Base-by-base conservation (phyloP, 2,797 vertebrate species). In the Phalloptychus januarius region DNA sequence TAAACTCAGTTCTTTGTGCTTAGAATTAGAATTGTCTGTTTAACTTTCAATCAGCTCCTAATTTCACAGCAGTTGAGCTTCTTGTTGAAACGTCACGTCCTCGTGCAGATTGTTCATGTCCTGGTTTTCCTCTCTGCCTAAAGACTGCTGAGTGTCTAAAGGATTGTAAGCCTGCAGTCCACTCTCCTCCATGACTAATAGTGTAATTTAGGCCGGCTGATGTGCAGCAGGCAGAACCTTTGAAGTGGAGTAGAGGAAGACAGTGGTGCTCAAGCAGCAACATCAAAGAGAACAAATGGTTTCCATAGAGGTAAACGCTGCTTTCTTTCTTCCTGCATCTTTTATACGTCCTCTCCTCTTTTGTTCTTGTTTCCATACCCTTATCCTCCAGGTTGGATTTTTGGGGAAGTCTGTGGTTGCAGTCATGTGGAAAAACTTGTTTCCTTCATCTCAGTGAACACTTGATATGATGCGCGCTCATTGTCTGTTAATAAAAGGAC, bases 121-220 rank as follows among this genome's bases (percentile, higher is more conserved):
- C 74, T 72, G 75, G 72, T 80, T 78, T 63, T 48, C 65, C 78
- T 69, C 74, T 56, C 18, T 46, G 45, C 80, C 31, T 77, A 65
- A 75, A 79, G 54, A 75, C 52, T 31, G 46, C 61, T 74, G 65
- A 85, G 77, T 79, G 74, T 76, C 71, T 44, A 71, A 76, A 52
- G 81, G 72, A 78, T 63, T 69, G 83, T 72, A 75, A 84, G 87
- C 79, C 75, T 70, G 78, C 74, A n/a, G 77, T 79, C 71, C 74
- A 75, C 83, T 83, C 80, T 84, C 67, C 82, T 81, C 86, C 84
- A 82, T 88, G 74, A 87, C 90, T 93, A 92, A 90, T 83, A 81
- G 79, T 79, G 80, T 84, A 75, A 87, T 90, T 88, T 85, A 71
- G 83, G 76, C 58, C 71, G 54, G 79, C 38, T 83, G 86, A 84